phyloP scores from a whole-genome alignment of 2,797 vertebrate species.

The Remorina albescens region DNA sequence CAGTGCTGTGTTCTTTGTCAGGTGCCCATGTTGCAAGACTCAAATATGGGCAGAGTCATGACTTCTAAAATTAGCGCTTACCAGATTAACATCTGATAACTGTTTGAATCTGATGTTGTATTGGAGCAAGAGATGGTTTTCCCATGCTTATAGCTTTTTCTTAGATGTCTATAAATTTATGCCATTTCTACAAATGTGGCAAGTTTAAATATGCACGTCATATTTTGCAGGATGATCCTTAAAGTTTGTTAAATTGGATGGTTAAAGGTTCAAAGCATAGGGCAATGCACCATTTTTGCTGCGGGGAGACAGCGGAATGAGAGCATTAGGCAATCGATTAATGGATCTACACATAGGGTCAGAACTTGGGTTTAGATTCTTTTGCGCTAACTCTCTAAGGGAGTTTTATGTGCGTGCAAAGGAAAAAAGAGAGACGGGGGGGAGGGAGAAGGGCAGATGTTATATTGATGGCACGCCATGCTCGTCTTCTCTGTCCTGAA shows the following conservation, averaged over 20 bases:
- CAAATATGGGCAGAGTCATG: not conserved
- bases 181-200: slow-evolving; percentile 41
- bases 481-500: slow-evolving; percentile 74
- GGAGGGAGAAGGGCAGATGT: slow-evolving; percentile 67
- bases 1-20: not conserved
- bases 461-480: slow-evolving; percentile 69
- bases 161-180: slow-evolving; percentile 49
- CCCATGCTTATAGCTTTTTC: slow-evolving; percentile 39
- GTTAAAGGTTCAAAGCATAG: slow-evolving; percentile 67
- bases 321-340: slow-evolving; percentile 57
- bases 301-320: slow-evolving; percentile 45
- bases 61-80: slow-evolving; percentile 18
- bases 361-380: slow-evolving; percentile 68
- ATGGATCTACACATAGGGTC: slow-evolving; percentile 68
- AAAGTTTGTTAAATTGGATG: slow-evolving; percentile 60
- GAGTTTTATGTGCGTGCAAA: slow-evolving; percentile 58
- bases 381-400: slow-evolving; percentile 48
- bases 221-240: slow-evolving; percentile 44
- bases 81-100: slow-evolving; percentile 12
- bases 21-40: not conserved
- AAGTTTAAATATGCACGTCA: slow-evolving; percentile 53
- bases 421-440: slow-evolving; percentile 18
- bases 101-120: slow-evolving; percentile 16
- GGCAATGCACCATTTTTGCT: slow-evolving; percentile 44
- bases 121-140: slow-evolving; percentile 28